Evolutionary conservation across 92 coral and sea anemone genomes (phyloP).

Genomic region (Parazoanthus swiftii): DNA sequence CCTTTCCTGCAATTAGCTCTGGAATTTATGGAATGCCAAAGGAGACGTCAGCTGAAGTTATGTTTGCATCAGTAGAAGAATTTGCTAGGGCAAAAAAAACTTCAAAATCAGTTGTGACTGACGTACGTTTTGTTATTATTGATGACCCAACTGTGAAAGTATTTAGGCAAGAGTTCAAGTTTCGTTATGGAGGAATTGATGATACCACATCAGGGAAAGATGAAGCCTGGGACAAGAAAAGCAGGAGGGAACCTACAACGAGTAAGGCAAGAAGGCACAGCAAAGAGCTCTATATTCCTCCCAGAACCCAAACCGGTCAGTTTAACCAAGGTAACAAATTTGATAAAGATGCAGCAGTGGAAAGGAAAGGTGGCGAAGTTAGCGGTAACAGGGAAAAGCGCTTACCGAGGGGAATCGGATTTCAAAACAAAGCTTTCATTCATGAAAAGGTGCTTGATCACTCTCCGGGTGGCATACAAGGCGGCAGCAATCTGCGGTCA

Average conservation of each 20-base stretch:
- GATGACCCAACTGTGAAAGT: constrained; percentile 61
- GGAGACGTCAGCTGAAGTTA: constrained; percentile 60
- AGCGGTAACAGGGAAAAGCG: neutral
- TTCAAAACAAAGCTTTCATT: neutral
- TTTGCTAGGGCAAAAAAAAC: constrained; percentile 38
- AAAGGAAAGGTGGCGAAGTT: neutral
- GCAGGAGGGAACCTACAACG: neutral
- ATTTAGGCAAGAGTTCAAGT: constrained; percentile 61
- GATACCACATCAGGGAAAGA: neutral
- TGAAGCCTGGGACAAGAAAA: neutral
- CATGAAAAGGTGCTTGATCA: neutral
- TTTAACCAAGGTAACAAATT: neutral
- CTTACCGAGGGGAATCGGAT: neutral
- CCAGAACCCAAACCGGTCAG: neutral
- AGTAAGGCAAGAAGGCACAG: neutral
- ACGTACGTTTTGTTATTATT: constrained; percentile 76
- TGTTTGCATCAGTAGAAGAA: constrained; percentile 57
- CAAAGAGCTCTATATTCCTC: neutral
- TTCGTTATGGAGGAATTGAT: constrained; percentile 40
- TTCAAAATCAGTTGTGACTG: constrained; percentile 45
- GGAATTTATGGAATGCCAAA: constrained; percentile 77
- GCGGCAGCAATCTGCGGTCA: neutral
- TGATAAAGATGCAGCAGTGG: neutral
- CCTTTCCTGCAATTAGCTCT: constrained; percentile 75
- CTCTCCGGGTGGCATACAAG: neutral